phyloP scores from a whole-genome alignment of 2,797 vertebrate species.

The Hirundo rustica region DNA sequence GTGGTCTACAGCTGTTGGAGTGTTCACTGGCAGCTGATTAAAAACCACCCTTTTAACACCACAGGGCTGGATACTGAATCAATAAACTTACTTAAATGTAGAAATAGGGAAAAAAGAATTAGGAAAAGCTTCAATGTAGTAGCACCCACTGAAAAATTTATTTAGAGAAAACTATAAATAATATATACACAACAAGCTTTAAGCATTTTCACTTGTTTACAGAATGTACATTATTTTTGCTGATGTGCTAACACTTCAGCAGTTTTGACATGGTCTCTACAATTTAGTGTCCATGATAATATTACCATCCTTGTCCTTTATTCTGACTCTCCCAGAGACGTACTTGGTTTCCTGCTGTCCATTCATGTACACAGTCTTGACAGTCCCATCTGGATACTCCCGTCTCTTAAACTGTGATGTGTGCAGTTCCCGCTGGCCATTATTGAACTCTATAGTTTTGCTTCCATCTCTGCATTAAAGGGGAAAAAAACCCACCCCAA shows the following conservation, averaged over 20 bases:
- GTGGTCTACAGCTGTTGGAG: not conserved
- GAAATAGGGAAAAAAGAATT: not conserved
- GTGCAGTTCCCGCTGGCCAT: conserved; percentile 92
- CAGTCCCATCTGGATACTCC: conserved; percentile 92
- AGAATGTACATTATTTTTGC: conserved; percentile 10
- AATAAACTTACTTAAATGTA: not conserved
- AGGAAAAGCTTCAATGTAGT: not conserved
- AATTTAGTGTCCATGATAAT: conserved; percentile 83
- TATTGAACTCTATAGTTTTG: conserved; percentile 93
- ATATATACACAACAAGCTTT: not conserved
- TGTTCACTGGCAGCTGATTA: not conserved
- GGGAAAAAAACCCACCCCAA: accelerated
- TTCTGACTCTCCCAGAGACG: conserved; percentile 84
- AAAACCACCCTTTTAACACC: not conserved
- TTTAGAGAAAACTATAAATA: conserved; percentile 41
- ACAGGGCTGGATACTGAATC: not conserved
- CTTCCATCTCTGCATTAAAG: conserved; percentile 85
- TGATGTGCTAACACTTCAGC: not conserved
- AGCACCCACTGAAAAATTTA: conserved; percentile 40
- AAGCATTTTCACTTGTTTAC: not conserved
- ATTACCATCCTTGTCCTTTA: conserved; percentile 93
- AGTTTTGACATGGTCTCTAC: not conserved
- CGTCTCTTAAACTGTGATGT: conserved; percentile 89
- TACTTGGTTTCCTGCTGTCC: conserved; percentile 94
- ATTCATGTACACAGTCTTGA: conserved; percentile 90